Percentiles rank a stretch among this genome's conserved stretches.
Conservation (phyloP, 2,113 vertebrate species). For the Brevimyrus niger region DNA sequence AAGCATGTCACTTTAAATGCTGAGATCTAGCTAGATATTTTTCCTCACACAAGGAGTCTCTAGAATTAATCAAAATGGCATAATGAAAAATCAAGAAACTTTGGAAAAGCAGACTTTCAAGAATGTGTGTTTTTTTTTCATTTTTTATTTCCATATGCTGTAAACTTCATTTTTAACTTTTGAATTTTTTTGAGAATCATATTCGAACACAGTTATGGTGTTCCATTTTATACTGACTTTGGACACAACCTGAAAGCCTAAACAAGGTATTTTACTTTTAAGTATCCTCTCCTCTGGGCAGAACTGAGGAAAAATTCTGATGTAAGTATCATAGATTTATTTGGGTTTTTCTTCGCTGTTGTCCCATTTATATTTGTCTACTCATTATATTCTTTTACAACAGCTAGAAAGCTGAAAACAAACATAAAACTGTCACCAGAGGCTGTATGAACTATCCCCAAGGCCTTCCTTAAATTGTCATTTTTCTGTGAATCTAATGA, state of each 20-base stretch:
- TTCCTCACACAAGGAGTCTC: background rate
- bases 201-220: slow-evolving; percentile 12
- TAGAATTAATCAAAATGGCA: background rate
- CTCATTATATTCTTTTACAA: background rate
- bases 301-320: background rate
- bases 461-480: background rate
- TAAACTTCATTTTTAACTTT: background rate
- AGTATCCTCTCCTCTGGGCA: background rate
- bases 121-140: background rate
- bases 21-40: background rate
- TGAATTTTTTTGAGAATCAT: background rate
- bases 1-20: slow-evolving; percentile 10
- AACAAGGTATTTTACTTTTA: slow-evolving; percentile 27
- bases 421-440: background rate
- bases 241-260: slow-evolving; percentile 55
- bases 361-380: background rate
- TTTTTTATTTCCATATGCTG: background rate
- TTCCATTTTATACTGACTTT: slow-evolving; percentile 42
- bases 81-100: background rate
- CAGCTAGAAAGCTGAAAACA: background rate
- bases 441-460: slow-evolving; percentile 2
- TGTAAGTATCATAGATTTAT: background rate
- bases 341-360: background rate
- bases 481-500: background rate
- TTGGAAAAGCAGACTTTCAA: background rate